Conservation (phyloP, 2,797 vertebrate species). For the Pipistrellus pipistrellus region DNA sequence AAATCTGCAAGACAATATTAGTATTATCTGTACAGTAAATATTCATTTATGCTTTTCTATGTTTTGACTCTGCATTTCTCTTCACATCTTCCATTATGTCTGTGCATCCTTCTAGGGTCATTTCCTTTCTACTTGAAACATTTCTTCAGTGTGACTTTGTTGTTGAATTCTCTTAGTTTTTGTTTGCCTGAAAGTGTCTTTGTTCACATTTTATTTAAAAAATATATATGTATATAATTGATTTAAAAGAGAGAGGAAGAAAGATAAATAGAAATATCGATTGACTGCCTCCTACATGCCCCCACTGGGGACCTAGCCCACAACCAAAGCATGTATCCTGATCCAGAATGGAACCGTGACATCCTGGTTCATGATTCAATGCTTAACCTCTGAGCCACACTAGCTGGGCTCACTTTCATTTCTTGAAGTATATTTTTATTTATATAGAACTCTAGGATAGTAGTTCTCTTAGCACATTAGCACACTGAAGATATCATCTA, state of each 20-base stretch:
- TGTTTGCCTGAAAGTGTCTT: background rate
- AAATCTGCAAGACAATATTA: background rate
- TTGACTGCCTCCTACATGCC: no score
- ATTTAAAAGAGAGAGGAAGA: no score
- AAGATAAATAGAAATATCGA: no score
- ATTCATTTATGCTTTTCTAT: background rate
- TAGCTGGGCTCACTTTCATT: background rate
- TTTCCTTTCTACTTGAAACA: conserved; percentile 6
- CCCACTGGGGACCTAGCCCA: no score
- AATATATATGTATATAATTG: no score
- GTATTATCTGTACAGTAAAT: background rate
- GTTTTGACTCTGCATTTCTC: conserved; percentile 6
- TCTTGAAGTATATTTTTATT: background rate
- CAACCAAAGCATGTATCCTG: no score
- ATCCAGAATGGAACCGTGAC: no score
- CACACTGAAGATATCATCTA: background rate
- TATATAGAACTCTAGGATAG: background rate
- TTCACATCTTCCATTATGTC: background rate
- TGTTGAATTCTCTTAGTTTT: background rate
- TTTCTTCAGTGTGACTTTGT: background rate
- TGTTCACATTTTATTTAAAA: background rate
- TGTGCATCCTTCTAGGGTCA: background rate
- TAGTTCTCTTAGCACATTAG: background rate
- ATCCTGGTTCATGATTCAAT: no score
- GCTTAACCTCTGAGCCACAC: no score